Evolutionary conservation across 2,888 invertebrate genomes (phyloP), one percentile per base, ranked within the genome.

Genomic region (Tridacna crocea): DNA sequence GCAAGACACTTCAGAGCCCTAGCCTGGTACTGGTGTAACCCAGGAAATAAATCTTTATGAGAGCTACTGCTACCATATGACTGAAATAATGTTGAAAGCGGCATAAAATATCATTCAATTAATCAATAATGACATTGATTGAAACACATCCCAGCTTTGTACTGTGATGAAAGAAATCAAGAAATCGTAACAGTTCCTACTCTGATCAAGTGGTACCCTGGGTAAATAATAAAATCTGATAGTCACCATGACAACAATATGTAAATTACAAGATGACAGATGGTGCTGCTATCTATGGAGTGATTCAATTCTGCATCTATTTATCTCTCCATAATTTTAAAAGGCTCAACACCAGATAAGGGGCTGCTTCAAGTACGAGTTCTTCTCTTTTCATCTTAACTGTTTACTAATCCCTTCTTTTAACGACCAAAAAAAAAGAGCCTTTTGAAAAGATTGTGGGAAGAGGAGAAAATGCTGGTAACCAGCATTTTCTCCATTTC

Each of bases 191-290:
- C 70, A 70, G 48, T 70, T 70, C 70, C 70, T 51, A 51, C 24
- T 70, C 70, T n/a, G 51, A 74, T 74, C 46, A 60, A 74, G 63
- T 47, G 76, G 73, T 82, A 84, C 84, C 84, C 84, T 82, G 84
- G 84, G 84, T 84, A 84, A 84, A 84, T 85, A 82, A 66, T 77
- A 82, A 63, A 80, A 76, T 27, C 74, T 75, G 86, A 86, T 86
- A 84, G 86, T 86, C 78, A 55, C 86, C 86, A 83, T 86, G 78
- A 74, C 82, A 80, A 86, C 86, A 82, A 86, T 86, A 86, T 86
- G 86, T 86, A 86, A 86, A 86, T 86, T 82, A 78, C 72, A 47
- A 63, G 61, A 46, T 75, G 83, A 85, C 86, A 86, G 86, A 86
- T 86, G 86, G 86, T 66, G 79, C 48, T 74, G 74, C 79, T 82